Evolutionary conservation across 1,140 invertebrate species (phyloP), one percentile per base, ranked within the genome.

Genomic region (Myzus persicae): DNA sequence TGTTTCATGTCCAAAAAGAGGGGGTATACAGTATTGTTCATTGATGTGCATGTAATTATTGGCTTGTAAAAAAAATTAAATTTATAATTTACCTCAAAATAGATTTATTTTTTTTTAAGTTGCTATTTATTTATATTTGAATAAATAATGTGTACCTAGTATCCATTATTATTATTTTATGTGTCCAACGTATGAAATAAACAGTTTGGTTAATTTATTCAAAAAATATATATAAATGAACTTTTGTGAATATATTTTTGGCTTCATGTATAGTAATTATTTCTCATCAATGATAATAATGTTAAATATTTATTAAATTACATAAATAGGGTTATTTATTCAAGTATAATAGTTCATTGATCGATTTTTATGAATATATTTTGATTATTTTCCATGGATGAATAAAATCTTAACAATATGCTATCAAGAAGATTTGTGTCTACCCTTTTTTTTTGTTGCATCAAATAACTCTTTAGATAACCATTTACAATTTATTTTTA

Each of bases 21-120:
- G 87, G 88, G 88, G 46, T 89, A 89, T 38, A 89, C 40, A 89
- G 88, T 54, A 89, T 89, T 89, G 11, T 38, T 54, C n/a, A 36
- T 46, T 88, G 46, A 89, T 48, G 36, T 51, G 44, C 87, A 89
- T 54, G 48, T 54, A 54, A 88, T 36, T 36, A 51, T 88, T 85
- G 26, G 84, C 84, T 85, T 85, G 24, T 44, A 85, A 85, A 85
- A 4, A 85, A 44, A 84, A 84, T 40, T 0, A 26, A 9, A 85
- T 31, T 85, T 85, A 18, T 44, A 31, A 44, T 31, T 44, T 40
- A 84, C 36, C 40, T 84, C 31, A 84, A 84, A 4, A 11, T 40
- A 42, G 11, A 85, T 31, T 42, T 42, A 22, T 84, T 85, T 85
- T 42, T 51, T 84, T 85, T 85, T 14, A 20, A 38, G 36, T 26